A percentile compares a stretch with the other conserved stretches of the same genome.
Evolutionary conservation across 2,797 vertebrate genomes (phyloP).

Genomic region (Rhinogobio ventralis): DNA sequence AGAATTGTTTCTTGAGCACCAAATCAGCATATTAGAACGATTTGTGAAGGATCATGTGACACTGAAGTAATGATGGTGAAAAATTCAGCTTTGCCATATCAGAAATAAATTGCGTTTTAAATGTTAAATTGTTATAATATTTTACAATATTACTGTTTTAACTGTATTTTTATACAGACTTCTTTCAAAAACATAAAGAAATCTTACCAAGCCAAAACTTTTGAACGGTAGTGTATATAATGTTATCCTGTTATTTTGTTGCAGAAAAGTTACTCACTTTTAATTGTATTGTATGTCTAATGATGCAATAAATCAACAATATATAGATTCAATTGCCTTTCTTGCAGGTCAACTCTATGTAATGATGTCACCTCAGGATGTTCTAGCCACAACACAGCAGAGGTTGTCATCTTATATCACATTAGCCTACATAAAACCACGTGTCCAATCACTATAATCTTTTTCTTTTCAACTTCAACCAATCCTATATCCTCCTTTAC

Average conservation of each 20-base stretch:
- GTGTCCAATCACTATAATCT: constrained; percentile 57
- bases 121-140: background rate
- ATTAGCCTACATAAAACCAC: constrained; percentile 76
- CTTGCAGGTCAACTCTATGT: constrained; percentile 89
- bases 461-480: background rate
- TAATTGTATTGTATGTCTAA: background rate
- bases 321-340: background rate
- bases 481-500: constrained; percentile 2
- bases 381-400: constrained; percentile 86
- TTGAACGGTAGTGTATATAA: background rate
- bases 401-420: constrained; percentile 76
- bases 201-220: background rate
- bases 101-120: background rate
- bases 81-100: background rate
- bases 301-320: background rate
- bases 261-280: background rate
- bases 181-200: background rate
- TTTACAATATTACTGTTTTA: background rate
- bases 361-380: constrained; percentile 97
- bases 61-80: background rate
- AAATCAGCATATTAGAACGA: background rate
- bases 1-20: background rate
- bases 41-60: background rate
- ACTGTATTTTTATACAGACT: background rate
- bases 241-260: background rate